Percentiles rank a stretch among this genome's conserved stretches.
These are phyloP conservation scores for Xyrauchen texanus DNA, from an alignment of 2,113 vertebrate genomes.

Conservation along the genomic window DNA sequence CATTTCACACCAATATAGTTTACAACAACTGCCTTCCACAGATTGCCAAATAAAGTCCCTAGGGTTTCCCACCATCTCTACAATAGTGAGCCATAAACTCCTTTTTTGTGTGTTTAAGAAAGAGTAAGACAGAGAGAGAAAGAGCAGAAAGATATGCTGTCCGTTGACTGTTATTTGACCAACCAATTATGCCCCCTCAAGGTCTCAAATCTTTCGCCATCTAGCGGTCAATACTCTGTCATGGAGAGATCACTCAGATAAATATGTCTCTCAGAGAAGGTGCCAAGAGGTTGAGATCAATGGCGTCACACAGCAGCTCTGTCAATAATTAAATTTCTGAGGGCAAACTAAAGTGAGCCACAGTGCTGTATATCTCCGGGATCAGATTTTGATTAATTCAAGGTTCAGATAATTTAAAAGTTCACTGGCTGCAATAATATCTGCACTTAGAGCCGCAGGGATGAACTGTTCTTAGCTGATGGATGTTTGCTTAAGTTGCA, in stretches of 20 bases:
- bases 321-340: constrained; percentile 56
- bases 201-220: constrained; percentile 34
- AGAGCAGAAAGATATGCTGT: not conserved
- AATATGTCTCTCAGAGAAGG: constrained; percentile 34
- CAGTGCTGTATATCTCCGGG: constrained; percentile 22
- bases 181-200: constrained; percentile 29
- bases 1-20: constrained; percentile 48
- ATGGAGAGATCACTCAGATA: constrained; percentile 35
- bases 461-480: too few species aligned
- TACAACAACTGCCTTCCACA: constrained; percentile 30
- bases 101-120: not conserved
- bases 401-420: constrained; percentile 30
- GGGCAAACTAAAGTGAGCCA: constrained; percentile 33
- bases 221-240: constrained; percentile 28
- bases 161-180: constrained; percentile 35
- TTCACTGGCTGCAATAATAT: too few species aligned
- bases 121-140: not conserved
- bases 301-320: constrained; percentile 1
- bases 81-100: constrained; percentile 15
- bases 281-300: constrained; percentile 9
- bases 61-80: constrained; percentile 33
- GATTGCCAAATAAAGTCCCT: constrained; percentile 40
- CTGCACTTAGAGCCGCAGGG: too few species aligned
- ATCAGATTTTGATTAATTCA: constrained; percentile 57
- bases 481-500: too few species aligned